Evolutionary conservation across 2,797 vertebrate genomes (phyloP).

Genomic region (Phoxinus dragarum): DNA sequence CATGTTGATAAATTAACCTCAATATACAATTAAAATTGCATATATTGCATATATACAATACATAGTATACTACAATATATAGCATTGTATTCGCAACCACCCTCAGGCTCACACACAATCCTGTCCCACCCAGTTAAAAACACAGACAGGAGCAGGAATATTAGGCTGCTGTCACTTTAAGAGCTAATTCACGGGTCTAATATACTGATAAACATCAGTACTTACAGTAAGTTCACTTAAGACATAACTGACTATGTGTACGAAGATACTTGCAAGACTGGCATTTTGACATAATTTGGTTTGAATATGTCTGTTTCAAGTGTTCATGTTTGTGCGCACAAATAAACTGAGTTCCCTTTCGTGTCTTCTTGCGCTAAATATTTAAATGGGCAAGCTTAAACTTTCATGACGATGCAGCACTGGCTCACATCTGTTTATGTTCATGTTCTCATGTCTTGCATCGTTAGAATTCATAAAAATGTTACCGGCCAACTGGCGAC

Average conservation of each 20-base stretch:
- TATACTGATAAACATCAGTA: not conserved
- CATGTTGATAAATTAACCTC: no score
- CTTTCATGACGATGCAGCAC: no score
- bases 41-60: no score
- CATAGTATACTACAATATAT: no score
- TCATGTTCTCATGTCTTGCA: not conserved
- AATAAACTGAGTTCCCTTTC: not conserved
- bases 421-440: not conserved
- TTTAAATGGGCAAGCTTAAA: not conserved
- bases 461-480: not conserved
- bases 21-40: no score
- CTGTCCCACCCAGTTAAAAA: not conserved
- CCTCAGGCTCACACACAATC: no score
- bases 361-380: not conserved
- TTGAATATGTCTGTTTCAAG: not conserved
- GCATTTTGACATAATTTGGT: not conserved
- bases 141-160: not conserved
- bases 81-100: no score
- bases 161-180: not conserved
- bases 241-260: not conserved
- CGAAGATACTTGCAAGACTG: not conserved
- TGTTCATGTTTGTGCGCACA: not conserved
- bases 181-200: not conserved
- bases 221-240: not conserved
- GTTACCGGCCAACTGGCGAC: not conserved